Conservation (phyloP, 2,797 vertebrate genomes). For the Brachyalestes nurse region DNA sequence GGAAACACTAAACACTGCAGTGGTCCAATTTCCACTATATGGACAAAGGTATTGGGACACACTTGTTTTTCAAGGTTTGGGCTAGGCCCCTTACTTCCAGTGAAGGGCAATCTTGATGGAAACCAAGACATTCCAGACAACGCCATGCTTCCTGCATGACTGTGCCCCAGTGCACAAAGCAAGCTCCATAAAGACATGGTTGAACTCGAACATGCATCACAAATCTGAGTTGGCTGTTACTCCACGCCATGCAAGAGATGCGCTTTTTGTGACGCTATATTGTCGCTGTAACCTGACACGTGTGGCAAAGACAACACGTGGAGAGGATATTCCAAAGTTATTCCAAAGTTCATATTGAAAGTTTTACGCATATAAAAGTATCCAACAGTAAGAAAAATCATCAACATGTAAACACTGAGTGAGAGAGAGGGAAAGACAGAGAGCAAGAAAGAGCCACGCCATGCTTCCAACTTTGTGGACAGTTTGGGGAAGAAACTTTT, state of each 20-base stretch:
- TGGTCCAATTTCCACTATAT: no score
- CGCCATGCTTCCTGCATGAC: no score
- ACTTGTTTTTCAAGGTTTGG: no score
- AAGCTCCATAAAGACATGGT: no score
- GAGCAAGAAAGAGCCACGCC: not conserved
- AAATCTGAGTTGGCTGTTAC: constrained; percentile 52
- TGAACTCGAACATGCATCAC: constrained; percentile 47
- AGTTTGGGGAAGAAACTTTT: no score
- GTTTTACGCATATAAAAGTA: constrained; percentile 91
- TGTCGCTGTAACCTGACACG: constrained; percentile 69
- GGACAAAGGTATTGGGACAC: no score
- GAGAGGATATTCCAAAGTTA: constrained; percentile 67
- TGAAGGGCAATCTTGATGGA: no score
- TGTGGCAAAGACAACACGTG: constrained; percentile 55
- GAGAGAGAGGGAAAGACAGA: constrained; percentile 58
- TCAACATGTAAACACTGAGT: constrained; percentile 94
- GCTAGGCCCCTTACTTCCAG: no score
- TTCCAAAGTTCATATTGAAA: constrained; percentile 85
- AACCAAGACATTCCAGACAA: no score
- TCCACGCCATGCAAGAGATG: constrained; percentile 65
- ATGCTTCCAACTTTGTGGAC: no score
- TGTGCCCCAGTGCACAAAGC: no score
- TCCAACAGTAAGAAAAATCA: constrained; percentile 91
- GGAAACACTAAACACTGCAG: no score
- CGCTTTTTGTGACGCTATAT: constrained; percentile 69